Evolutionary conservation across 2,888 invertebrate genomes (phyloP).

Genomic region (Aleiodes alternator): DNA sequence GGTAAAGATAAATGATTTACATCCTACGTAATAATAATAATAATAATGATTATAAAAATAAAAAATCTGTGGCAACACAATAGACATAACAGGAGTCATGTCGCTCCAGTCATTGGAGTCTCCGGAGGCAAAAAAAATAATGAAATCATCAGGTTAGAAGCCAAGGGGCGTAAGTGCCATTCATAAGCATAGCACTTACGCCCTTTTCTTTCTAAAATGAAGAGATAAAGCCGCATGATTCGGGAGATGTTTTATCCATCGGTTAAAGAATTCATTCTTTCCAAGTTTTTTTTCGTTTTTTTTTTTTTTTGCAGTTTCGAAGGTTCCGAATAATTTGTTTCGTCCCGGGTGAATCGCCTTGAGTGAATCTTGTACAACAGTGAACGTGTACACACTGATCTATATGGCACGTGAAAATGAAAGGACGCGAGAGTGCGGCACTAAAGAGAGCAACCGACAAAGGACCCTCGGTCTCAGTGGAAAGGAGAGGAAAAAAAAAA

Average conservation of each 20-base stretch:
- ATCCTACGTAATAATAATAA: too few species aligned
- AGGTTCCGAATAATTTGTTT: conserved; percentile 29
- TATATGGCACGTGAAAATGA: conserved; percentile 13
- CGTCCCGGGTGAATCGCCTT: conserved; percentile 26
- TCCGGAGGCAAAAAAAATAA: conserved; percentile 3
- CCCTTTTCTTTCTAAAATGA: too few species aligned
- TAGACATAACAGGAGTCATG: background rate
- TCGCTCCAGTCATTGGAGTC: conserved; percentile 23
- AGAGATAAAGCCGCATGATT: background rate
- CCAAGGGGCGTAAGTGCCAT: too few species aligned
- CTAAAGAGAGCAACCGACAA: conserved; percentile 62
- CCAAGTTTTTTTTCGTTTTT: background rate
- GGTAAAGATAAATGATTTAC: too few species aligned
- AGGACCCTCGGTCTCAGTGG: conserved; percentile 57
- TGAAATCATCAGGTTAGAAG: background rate
- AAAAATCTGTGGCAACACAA: background rate
- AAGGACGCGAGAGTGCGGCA: conserved; percentile 36
- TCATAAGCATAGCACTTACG: too few species aligned
- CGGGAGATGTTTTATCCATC: background rate
- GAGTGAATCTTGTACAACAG: conserved; percentile 12
- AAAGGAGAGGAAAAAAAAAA: conserved; percentile 23
- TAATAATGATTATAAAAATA: too few species aligned
- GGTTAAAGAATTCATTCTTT: background rate
- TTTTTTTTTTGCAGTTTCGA: background rate
- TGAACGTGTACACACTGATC: conserved; percentile 6